Conservation (phyloP, 2,888 invertebrate genomes). For the Leuctra nigra region DNA sequence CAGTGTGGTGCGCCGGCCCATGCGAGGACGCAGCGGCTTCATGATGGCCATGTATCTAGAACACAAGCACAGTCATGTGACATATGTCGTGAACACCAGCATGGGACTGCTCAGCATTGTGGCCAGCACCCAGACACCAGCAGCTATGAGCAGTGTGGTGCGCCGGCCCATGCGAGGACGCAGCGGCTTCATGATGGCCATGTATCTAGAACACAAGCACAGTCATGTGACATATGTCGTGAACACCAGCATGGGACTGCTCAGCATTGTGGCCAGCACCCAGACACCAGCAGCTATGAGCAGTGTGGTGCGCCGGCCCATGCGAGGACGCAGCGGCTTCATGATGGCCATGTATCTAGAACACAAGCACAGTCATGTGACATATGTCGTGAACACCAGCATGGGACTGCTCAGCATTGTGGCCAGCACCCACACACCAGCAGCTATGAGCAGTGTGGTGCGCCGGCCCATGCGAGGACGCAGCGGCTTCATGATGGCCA, state of each 20-base stretch:
- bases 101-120: not conserved
- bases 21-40: not conserved
- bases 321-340: not conserved
- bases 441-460: not conserved
- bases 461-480: not conserved
- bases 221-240: too few species aligned
- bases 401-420: not conserved
- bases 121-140: not conserved
- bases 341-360: not conserved
- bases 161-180: not conserved
- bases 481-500: not conserved
- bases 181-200: not conserved
- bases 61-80: not conserved
- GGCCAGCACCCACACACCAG: not conserved
- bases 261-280: not conserved
- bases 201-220: conserved; percentile 36
- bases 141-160: not conserved
- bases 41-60: not conserved
- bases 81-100: too few species aligned
- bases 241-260: not conserved
- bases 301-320: not conserved
- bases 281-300: not conserved
- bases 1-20: not conserved
- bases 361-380: not conserved
- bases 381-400: too few species aligned